Base-by-base conservation (phyloP, 2,888 invertebrate genomes). In the Crossocerus cetratus region DNA sequence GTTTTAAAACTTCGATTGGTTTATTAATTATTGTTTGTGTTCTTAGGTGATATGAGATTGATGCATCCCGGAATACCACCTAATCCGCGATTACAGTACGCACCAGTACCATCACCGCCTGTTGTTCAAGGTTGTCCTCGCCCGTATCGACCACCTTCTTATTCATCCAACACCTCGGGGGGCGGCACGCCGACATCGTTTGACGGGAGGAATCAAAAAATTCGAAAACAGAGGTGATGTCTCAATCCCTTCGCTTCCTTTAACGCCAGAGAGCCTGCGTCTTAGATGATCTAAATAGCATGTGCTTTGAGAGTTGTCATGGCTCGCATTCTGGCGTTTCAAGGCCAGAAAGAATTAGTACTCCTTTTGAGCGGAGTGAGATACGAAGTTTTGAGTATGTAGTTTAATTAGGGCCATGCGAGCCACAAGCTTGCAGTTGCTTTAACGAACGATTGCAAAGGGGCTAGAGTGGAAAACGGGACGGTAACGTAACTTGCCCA, bases 81-180 rank as follows among this genome's bases (percentile, higher is more conserved):
- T 53, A 90, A 89, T 77, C 84, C 88, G 43, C 82, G 89, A 67
- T 76, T 90, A 57, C 90, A 89, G 72, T 90, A 89, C 72, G 87
- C 89, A 60, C 86, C 88, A 68, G 83, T 89, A 81, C 81, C 89
- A 81, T 90, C 89, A 79, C 89, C 89, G 68, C 88, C 89, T 69
- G 86, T 89, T 83, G 84, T 89, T 85, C 89, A 89, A 84, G 87
- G 87, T 59, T 89, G 88, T 72, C 86, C 88, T 54, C 86, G 89
- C 76, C 87, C 89, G 58, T 89, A 88, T 70, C 81, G 89, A 74
- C 88, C 89, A 63, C 83, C 89, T 68, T 89, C 88, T 72, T 89
- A 89, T 81, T 85, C 88, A 5, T 89, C 89, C 21, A 90, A 88
- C 78, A 77, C 84, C 63, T 89, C 89, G 68, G 86, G 86, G 65